Base-by-base conservation (phyloP, 92 coral and sea anemone species). In the Bergia sp. region DNA sequence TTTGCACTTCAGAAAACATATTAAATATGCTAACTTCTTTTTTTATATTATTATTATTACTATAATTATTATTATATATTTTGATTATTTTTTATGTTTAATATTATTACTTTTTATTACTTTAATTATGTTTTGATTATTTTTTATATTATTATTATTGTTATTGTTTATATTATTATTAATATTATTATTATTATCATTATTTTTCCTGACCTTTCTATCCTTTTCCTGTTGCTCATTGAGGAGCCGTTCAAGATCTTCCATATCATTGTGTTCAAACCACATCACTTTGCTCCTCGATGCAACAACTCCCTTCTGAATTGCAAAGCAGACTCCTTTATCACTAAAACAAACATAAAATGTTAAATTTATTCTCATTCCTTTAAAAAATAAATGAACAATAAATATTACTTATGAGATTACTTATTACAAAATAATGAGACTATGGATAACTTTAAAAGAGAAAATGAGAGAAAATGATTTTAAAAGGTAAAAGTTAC, bases 191-290 rank as follows among this genome's bases (percentile, higher is more conserved):
- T 16, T 57, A 57, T 57, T 57, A 57, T 13, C 15, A 57, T 10
- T 23, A 55, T 16, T 43, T 9, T 61, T 9, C 37, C 50, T 36
- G 6, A 96, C 99, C 93, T 97, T 97, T 9, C 88, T 91, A 80
- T 97, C 99, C 85, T 94, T 97, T 38, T 97, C 98, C 61, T 97
- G 95, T 86, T 97, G 99, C 65, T 97, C 99, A 37, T 85, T 89
- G 38, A 97, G 92, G n/a, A 94, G 89, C 58, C 94, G 93, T 66
- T 97, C 99, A 79, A 97, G 92, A 55, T 97, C 98, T 0, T 93
- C 98, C 98, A 97, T 96, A 81, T 97, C 94, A 83, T 97, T 97
- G 88, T 97, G 99, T 49, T 97, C 98, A 94, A 97, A 97, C 99
- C 99, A 97, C 95, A 96, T 93, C 29, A 97, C 94, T 80, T 95